phyloP scores from a whole-genome alignment of 2,888 invertebrate species.

The Hipparchia sbordonii region DNA sequence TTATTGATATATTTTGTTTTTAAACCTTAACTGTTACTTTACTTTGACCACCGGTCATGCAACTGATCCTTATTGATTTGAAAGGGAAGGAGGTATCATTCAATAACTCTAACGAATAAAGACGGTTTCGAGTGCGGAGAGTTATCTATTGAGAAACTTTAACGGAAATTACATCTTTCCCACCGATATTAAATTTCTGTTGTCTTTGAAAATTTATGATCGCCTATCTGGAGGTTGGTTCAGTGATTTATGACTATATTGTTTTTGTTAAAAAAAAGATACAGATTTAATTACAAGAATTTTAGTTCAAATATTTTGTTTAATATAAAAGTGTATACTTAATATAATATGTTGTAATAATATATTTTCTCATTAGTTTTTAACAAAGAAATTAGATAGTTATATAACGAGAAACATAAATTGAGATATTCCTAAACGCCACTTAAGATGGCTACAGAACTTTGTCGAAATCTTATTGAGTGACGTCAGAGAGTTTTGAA shows the following conservation, averaged over 20 bases:
- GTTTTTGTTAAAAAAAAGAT: not conserved
- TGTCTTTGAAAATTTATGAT: slow-evolving; percentile 71
- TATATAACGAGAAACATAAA: no score
- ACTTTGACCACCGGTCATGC: no score
- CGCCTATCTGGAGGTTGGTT: slow-evolving; percentile 50
- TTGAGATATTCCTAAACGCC: not conserved
- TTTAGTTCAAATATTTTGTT: no score
- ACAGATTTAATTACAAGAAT: not conserved
- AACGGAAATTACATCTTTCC: slow-evolving; percentile 73
- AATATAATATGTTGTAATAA: no score
- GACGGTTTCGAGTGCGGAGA: slow-evolving; percentile 60
- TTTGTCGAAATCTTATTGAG: not conserved
- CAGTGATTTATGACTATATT: slow-evolving; percentile 33
- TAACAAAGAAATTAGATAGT: no score
- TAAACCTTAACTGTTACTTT: no score
- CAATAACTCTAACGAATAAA: slow-evolving; percentile 61
- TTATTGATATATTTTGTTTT: no score
- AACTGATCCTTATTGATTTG: slow-evolving; percentile 57
- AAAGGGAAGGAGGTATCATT: slow-evolving; percentile 55
- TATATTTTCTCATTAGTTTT: no score
- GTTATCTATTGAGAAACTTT: slow-evolving; percentile 76
- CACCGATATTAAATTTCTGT: slow-evolving; percentile 77
- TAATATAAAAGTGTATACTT: no score
- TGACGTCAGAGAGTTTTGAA: slow-evolving; percentile 4
- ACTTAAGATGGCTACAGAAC: not conserved